Base-by-base conservation (phyloP, 2,888 invertebrate genomes). In the Lampropteryx suffumata region DNA sequence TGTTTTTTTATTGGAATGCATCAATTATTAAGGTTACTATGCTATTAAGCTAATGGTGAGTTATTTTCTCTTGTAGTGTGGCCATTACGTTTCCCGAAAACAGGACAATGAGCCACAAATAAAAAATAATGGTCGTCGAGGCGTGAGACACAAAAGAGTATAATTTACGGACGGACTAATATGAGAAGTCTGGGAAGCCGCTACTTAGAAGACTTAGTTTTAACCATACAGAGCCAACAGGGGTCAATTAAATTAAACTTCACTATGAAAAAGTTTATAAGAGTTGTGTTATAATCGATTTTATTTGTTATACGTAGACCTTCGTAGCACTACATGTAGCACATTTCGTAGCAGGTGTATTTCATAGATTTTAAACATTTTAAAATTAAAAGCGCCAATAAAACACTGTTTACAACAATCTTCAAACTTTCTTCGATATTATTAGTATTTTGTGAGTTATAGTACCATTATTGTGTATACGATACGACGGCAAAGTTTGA, bases 91-190 rank as follows among this genome's bases (percentile, higher is more conserved):
- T 50, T 43, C 56, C 47, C 48, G 27, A 46, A 69, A 67, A 62
- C 69, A 73, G 79, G 79, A 81, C 83, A 83, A 82, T 78, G 74
- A 64, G 68, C 67, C 73, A 71, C 81, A 82, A 80, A 82, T 82
- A 82, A 79, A 79, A 80, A 82, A 80, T 81, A 82, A 82, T 82
- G 82, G 79, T 66, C 54, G 69, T 64, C 63, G 61, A 62, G 67
- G 52, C 65, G 65, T 41, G 47, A 36, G 64, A 78, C 76, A 81
- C 77, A 80, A 80, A 59, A 55, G 57, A 48, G 12, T 43, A 52
- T 48, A 41, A 44, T 52, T 55, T 52, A 55, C 57, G 44, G 47
- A 77, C 76, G 75, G 42, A 43, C 27, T 42, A 30, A 43, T 56
- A 50, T 11, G n/a, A 33, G 47, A n/a, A n/a, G n/a, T n/a, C n/a